Conservation (phyloP, 2,888 invertebrate species). For the Hecatera dysodea region DNA sequence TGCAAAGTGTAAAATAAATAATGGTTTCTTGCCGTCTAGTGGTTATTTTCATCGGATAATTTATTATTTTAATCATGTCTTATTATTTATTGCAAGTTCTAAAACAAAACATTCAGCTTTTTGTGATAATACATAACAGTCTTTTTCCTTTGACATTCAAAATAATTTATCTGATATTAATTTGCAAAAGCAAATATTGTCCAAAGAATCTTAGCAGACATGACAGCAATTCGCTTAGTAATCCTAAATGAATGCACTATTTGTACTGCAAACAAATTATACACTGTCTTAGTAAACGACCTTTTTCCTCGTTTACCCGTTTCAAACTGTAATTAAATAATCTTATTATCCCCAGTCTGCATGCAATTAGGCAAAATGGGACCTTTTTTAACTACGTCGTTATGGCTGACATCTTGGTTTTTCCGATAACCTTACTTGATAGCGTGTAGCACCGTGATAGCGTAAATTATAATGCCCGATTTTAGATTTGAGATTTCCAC, state of each 20-base stretch:
- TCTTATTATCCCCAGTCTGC: conserved; percentile 6
- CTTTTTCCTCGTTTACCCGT: conserved; percentile 4
- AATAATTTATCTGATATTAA: too few relatives aligned
- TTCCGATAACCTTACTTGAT: not conserved
- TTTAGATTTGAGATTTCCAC: not conserved
- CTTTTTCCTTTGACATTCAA: too few relatives aligned
- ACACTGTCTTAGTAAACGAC: not conserved
- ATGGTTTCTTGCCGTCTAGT: too few relatives aligned
- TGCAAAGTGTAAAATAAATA: too few relatives aligned
- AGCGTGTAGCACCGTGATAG: not conserved
- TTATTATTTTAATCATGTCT: too few relatives aligned
- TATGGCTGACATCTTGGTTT: not conserved
- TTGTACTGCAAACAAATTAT: conserved; percentile 4
- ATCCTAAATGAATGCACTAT: not conserved
- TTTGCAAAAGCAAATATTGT: not conserved
- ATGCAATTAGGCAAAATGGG: conserved; percentile 15
- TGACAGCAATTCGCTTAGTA: not conserved
- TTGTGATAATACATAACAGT: too few relatives aligned
- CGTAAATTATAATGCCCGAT: not conserved
- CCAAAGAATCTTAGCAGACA: not conserved
- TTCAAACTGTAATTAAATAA: conserved; percentile 19
- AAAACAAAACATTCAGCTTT: too few relatives aligned
- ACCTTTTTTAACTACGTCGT: conserved; percentile 30
- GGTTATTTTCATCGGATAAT: too few relatives aligned
- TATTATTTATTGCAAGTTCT: too few relatives aligned